A percentile compares a stretch with the other conserved stretches of the same genome.
phyloP scores from a whole-genome alignment of 2,888 invertebrate genomes.

The Leptopilina myrica region DNA sequence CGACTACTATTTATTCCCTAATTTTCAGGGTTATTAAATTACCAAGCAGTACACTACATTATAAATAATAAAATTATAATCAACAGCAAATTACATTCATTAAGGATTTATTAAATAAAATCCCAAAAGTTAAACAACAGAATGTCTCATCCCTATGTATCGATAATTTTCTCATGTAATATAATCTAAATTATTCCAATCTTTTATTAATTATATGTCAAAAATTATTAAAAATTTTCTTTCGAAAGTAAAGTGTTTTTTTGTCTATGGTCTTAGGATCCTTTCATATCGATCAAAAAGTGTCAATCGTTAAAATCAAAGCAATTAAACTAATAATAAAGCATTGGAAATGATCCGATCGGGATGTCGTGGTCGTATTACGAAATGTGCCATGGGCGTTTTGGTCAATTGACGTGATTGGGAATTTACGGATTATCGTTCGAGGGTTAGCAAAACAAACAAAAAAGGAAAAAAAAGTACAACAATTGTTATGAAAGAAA shows the following conservation, averaged over 20 bases:
- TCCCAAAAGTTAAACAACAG: neutral
- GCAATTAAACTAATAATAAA: slow-evolving; percentile 77
- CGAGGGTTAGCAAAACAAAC: slow-evolving; percentile 41
- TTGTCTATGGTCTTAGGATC: neutral
- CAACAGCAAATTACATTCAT: slow-evolving; percentile 6
- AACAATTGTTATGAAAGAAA: slow-evolving; percentile 40
- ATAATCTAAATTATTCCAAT: too few species aligned
- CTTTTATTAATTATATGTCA: too few species aligned
- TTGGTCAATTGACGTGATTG: slow-evolving; percentile 68
- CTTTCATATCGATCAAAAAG: neutral
- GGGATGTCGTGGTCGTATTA: slow-evolving; percentile 68
- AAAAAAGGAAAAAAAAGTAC: too few species aligned
- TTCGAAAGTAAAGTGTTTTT: too few species aligned
- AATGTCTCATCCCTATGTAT: too few species aligned
- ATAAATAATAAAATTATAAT: slow-evolving; percentile 37
- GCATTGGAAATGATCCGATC: slow-evolving; percentile 66
- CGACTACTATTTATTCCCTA: slow-evolving; percentile 32
- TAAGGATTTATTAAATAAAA: neutral
- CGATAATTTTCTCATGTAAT: too few species aligned
- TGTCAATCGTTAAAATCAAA: slow-evolving; percentile 49
- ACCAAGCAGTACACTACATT: neutral
- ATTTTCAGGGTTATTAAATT: slow-evolving; percentile 34
- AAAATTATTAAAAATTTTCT: too few species aligned
- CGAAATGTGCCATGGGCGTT: slow-evolving; percentile 60
- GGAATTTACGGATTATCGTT: slow-evolving; percentile 71